phyloP scores from a whole-genome alignment of 1,140 invertebrate species.

The Dinoponera quadriceps region DNA sequence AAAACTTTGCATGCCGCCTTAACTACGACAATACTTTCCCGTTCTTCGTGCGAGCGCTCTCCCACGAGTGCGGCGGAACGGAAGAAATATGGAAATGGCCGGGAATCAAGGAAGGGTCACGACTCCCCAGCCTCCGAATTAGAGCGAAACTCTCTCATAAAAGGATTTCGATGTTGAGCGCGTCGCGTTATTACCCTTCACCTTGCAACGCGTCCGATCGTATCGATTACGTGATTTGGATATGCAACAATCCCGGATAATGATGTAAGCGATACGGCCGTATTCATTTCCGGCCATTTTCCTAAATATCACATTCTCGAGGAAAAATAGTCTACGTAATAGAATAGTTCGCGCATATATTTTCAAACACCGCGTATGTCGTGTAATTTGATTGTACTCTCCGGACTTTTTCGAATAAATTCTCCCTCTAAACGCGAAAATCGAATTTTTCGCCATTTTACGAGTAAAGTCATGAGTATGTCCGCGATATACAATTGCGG shows the following conservation, averaged over 20 bases:
- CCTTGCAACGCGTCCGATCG: not conserved
- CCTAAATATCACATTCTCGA: not conserved
- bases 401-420: too few relatives aligned
- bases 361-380: too few relatives aligned
- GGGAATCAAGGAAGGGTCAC: constrained; percentile 51
- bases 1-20: constrained; percentile 57
- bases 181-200: not conserved
- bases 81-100: constrained; percentile 57
- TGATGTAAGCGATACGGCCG: not conserved
- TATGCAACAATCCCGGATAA: not conserved
- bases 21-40: constrained; percentile 59
- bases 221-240: not conserved
- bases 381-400: too few relatives aligned
- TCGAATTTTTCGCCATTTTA: too few relatives aligned
- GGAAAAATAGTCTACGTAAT: not conserved
- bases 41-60: not conserved
- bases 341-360: too few relatives aligned
- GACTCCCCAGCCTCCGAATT: constrained; percentile 54
- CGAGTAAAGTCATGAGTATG: too few relatives aligned
- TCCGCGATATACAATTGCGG: too few relatives aligned
- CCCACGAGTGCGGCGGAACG: constrained; percentile 26
- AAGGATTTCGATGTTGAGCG: constrained; percentile 32
- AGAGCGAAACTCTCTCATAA: constrained; percentile 49
- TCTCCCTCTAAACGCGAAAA: too few relatives aligned
- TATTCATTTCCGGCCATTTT: not conserved